Evolutionary conservation across 2,797 vertebrate species (phyloP), one percentile per base, ranked within the genome.

Genomic region (Ptychadena robeensis): DNA sequence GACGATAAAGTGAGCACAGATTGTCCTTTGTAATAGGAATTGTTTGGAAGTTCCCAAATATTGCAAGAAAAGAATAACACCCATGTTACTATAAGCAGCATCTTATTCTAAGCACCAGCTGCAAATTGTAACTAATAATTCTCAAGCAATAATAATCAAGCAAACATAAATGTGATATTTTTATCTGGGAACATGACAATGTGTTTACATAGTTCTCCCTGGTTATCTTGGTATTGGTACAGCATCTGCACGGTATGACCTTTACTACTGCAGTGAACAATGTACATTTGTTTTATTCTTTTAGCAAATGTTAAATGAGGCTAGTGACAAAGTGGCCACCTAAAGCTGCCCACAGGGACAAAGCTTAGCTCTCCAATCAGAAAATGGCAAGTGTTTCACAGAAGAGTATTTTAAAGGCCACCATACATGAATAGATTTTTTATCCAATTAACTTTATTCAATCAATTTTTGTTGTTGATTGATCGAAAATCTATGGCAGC

Each of bases 131-230:
- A 67, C 27, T 12, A 28, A 61, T 25, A 12, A 28, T 25, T 61
- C 27, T 28, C 59, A 61, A 61, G 27, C 11, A 9, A 61, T n/a
- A n/a, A n/a, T n/a, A n/a, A 61, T 28, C 59, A 61, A 61, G 27
- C 11, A 9, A 61, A 61, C 44, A 61, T 61, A 25, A 61, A 61
- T 61, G 59, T 61, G 27, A 61, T 27, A 61, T 61, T 61, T 61
- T 61, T 61, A 61, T 61, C 59, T 61, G 27, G 44, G 59, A 61
- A 68, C n/a, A 35, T 12, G 37, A 34, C 32, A 68, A 37, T 37
- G 32, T 68, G 22, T 35, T 68, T 35, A 68, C 66, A 68, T 68
- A 68, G 32, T 35, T 68, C 34, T 25, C 34, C 22, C 18, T 32
- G 34, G 4, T 18, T 68, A 68, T 68, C 66, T 61, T 28, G 34